These are phyloP conservation scores for Pseudomugil gertrudae DNA, from an alignment of 2,797 vertebrate species.

Conservation along the genomic window DNA sequence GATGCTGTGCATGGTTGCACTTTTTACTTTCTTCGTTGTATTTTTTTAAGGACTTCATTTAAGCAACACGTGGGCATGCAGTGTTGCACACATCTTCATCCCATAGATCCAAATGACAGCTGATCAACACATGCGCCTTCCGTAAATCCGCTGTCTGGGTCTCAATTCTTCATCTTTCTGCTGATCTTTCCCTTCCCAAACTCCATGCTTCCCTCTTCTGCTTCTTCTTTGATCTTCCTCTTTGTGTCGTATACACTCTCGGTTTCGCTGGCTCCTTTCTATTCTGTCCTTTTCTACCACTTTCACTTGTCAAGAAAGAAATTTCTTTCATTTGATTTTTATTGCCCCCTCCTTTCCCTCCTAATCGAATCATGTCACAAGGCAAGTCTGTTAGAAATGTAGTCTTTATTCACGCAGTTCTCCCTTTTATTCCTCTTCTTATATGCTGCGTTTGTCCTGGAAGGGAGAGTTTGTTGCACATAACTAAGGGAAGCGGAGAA, in stretches of 20 bases:
- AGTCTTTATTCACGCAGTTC: conserved; percentile 65
- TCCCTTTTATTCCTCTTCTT: conserved; percentile 46
- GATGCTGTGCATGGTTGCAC: conserved; percentile 1
- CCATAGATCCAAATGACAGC: conserved; percentile 51
- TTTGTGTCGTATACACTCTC: conserved; percentile 57
- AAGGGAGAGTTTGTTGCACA: conserved; percentile 71
- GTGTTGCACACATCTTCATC: conserved; percentile 5
- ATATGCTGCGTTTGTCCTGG: conserved; percentile 41
- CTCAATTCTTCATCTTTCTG: conserved; percentile 43
- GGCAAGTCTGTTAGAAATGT: conserved; percentile 47
- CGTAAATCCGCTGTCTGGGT: no score
- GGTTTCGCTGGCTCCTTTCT: conserved; percentile 33
- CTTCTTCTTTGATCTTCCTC: conserved; percentile 58
- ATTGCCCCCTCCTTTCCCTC: conserved; percentile 1
- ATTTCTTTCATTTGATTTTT: conserved; percentile 47
- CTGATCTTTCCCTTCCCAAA: conserved; percentile 39
- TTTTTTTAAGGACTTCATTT: not conserved
- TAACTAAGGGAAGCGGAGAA: conserved; percentile 48
- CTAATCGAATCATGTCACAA: conserved; percentile 65
- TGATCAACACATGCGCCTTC: conserved; percentile 53
- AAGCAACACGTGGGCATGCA: conserved; percentile 5
- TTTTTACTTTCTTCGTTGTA: not conserved
- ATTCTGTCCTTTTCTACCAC: conserved; percentile 41
- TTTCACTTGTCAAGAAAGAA: conserved; percentile 42
- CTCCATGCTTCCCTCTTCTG: conserved; percentile 33